Evolutionary conservation across 2,113 vertebrate species (phyloP).

Genomic region (Scytalopus superciliaris): DNA sequence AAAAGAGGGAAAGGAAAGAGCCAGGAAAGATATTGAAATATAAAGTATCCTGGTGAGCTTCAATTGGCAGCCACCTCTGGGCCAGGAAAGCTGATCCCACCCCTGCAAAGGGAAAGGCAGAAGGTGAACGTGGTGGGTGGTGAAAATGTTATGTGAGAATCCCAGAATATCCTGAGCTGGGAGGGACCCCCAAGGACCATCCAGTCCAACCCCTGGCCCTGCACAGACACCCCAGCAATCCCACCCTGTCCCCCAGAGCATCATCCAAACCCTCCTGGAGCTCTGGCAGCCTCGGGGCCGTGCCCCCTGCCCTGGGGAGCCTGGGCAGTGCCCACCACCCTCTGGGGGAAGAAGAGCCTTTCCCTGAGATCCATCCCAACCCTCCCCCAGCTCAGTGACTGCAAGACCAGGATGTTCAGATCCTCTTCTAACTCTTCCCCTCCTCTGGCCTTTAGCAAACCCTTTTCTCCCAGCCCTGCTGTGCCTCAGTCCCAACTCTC

Average conservation of each 20-base stretch:
- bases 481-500: neutral
- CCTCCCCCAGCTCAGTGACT: neutral
- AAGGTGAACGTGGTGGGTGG: neutral
- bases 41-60: neutral
- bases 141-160: neutral
- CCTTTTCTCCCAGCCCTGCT: neutral
- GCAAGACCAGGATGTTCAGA: neutral
- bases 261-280: neutral
- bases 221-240: neutral
- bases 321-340: neutral
- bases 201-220: accelerated
- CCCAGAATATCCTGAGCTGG: accelerated
- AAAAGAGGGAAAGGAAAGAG: neutral
- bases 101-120: neutral
- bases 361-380: neutral
- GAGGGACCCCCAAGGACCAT: accelerated
- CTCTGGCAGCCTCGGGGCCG: neutral
- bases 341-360: neutral
- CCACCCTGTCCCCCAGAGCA: neutral
- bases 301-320: neutral
- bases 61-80: neutral
- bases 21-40: neutral
- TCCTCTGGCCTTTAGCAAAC: neutral
- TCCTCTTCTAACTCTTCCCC: neutral
- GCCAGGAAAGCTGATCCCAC: neutral